phyloP scores from a whole-genome alignment of 2,113 vertebrate genomes.

The Scomber scombrus region DNA sequence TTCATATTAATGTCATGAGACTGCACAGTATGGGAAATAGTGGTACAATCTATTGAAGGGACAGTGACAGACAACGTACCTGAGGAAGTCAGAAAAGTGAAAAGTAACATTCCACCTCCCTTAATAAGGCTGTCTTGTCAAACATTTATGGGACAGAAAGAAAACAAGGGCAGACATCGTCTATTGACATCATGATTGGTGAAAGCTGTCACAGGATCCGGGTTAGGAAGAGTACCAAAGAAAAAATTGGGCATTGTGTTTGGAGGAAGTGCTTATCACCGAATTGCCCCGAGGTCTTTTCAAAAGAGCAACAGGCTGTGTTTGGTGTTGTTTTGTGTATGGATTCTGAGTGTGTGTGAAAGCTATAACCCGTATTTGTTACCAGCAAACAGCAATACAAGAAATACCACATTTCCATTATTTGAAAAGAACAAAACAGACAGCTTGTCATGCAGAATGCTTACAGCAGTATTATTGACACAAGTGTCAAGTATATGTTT shows the following conservation, averaged over 20 bases:
- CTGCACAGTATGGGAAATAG: constrained; percentile 61
- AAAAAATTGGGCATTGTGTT: constrained; percentile 72
- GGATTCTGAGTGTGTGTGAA: constrained; percentile 26
- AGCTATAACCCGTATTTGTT: constrained; percentile 57
- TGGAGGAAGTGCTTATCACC: constrained; percentile 77
- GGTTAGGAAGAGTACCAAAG: constrained; percentile 56
- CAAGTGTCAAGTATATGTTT: constrained; percentile 1
- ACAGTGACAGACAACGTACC: constrained; percentile 75
- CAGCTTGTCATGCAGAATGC: constrained; percentile 19
- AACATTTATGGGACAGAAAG: constrained; percentile 78
- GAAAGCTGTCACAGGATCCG: constrained; percentile 73
- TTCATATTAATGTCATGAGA: constrained; percentile 77
- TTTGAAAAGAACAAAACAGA: constrained; percentile 18
- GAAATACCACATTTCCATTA: constrained; percentile 37
- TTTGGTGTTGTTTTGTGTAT: constrained; percentile 45
- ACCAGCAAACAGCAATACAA: constrained; percentile 43
- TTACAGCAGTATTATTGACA: constrained; percentile 16
- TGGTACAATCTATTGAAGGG: constrained; percentile 72
- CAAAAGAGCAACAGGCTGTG: constrained; percentile 65
- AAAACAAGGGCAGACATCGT: constrained; percentile 68
- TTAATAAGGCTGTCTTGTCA: constrained; percentile 80
- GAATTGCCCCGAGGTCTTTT: constrained; percentile 70
- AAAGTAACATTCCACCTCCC: constrained; percentile 67
- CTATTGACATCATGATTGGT: constrained; percentile 74
- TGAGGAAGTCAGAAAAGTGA: constrained; percentile 69